phyloP scores from a whole-genome alignment of 2,113 vertebrate genomes.

The Crotalus helleri region DNA sequence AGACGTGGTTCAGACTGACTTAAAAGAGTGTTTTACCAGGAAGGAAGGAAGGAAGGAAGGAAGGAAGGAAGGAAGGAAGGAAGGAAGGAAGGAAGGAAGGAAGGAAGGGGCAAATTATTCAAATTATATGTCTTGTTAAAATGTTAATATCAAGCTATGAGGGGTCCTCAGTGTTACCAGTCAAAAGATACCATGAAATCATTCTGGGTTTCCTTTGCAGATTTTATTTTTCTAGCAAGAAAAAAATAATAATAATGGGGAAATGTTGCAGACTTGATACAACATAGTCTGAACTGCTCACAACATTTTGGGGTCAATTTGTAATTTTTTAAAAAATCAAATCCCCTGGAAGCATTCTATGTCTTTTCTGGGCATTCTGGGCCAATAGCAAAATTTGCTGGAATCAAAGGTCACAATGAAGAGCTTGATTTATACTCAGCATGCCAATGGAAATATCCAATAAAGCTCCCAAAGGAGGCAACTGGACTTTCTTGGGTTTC shows the following conservation, averaged over 20 bases:
- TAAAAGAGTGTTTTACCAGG: slow-evolving; percentile 50
- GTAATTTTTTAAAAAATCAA: not conserved
- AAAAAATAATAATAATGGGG: not conserved
- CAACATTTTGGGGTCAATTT: not conserved
- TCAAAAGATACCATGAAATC: not conserved
- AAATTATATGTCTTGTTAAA: not conserved
- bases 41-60: not conserved
- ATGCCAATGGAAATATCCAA: not conserved
- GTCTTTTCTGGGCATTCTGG: not conserved
- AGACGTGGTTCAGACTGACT: slow-evolving; percentile 10
- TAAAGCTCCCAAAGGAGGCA: not conserved
- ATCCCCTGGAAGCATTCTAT: not conserved
- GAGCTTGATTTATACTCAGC: not conserved
- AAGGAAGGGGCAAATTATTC: no score
- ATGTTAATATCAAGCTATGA: not conserved
- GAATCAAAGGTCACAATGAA: not conserved
- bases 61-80: not conserved
- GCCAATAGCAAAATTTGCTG: not conserved
- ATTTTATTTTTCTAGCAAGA: not conserved
- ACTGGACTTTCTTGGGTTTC: no score
- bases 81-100: not conserved
- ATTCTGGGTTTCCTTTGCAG: not conserved
- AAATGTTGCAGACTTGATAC: not conserved
- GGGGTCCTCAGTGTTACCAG: not conserved
- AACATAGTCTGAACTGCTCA: not conserved